These are phyloP conservation scores for Hydrozoanthus gracilis DNA, from an alignment of 92 coral and sea anemone species.

Conservation along the genomic window DNA sequence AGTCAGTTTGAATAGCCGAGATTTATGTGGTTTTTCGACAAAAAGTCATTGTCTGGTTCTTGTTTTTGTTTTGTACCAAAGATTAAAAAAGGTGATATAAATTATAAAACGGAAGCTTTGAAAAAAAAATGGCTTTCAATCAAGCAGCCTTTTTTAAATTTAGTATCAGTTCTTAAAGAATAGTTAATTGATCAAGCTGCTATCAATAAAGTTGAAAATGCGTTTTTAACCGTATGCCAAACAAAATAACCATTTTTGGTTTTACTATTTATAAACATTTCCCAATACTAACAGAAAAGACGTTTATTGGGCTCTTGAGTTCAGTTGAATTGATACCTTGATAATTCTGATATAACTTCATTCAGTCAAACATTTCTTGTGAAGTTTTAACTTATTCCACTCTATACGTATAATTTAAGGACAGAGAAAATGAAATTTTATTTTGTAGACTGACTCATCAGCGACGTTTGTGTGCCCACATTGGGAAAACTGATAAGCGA, in stretches of 20 bases:
- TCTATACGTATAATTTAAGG: not conserved
- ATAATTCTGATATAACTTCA: not conserved
- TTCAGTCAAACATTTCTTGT: not conserved
- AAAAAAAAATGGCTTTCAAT: not conserved
- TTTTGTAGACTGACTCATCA: not conserved
- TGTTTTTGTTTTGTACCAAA: not conserved
- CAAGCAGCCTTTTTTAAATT: not conserved
- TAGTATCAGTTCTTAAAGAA: not conserved
- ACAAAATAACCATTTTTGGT: constrained; percentile 1
- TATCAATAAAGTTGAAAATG: not conserved
- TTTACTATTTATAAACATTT: constrained; percentile 2
- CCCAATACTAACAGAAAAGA: constrained; percentile 2
- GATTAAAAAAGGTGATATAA: not conserved
- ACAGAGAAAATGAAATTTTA: constrained; percentile 2
- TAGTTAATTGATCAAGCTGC: not conserved
- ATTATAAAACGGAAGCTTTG: not conserved
- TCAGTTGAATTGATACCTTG: not conserved
- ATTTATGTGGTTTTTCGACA: not conserved
- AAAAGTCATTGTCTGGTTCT: not conserved
- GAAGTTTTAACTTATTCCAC: not conserved
- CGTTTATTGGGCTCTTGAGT: not conserved
- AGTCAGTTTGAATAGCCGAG: not conserved
- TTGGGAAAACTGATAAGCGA: not conserved
- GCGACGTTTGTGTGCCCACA: not conserved
- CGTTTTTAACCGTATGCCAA: not conserved